A percentile compares a stretch with the other conserved stretches of the same genome.
phyloP scores from a whole-genome alignment of 2,113 vertebrate species.

The Protobothrops flavoviridis region DNA sequence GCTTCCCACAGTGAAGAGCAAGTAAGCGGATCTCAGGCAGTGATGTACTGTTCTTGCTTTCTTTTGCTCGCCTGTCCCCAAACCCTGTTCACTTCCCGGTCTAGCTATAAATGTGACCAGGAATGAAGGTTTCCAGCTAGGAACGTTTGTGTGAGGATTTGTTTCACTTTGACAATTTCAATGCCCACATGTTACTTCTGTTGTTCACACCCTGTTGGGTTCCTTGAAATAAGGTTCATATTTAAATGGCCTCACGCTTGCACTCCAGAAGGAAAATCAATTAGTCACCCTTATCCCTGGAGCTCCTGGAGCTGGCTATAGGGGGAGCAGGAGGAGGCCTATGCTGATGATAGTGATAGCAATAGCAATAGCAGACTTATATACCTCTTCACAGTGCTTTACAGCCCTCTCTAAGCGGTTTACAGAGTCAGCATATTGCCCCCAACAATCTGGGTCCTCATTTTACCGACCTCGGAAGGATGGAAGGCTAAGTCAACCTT shows the following conservation, averaged over 20 bases:
- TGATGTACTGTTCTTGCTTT: neutral
- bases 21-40: neutral
- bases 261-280: slow-evolving; percentile 54
- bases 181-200: slow-evolving; percentile 15
- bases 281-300: slow-evolving; percentile 38
- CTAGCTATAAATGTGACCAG: neutral
- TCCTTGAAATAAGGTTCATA: slow-evolving; percentile 52
- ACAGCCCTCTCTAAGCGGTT: neutral
- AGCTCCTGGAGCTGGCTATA: neutral
- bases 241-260: slow-evolving; percentile 57
- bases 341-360: slow-evolving; percentile 30
- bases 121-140: slow-evolving; percentile 15
- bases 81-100: neutral
- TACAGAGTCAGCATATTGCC: neutral
- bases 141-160: slow-evolving; percentile 26
- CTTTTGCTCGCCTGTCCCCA: neutral
- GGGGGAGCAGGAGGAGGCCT: slow-evolving; percentile 2
- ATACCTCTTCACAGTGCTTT: neutral
- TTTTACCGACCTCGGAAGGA: neutral
- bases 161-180: slow-evolving; percentile 28
- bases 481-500: neutral
- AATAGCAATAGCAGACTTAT: neutral
- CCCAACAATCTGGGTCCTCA: neutral
- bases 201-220: slow-evolving; percentile 44
- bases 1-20: neutral